Conservation (phyloP, 1,140 invertebrate species). For the Coelopa frigida region DNA sequence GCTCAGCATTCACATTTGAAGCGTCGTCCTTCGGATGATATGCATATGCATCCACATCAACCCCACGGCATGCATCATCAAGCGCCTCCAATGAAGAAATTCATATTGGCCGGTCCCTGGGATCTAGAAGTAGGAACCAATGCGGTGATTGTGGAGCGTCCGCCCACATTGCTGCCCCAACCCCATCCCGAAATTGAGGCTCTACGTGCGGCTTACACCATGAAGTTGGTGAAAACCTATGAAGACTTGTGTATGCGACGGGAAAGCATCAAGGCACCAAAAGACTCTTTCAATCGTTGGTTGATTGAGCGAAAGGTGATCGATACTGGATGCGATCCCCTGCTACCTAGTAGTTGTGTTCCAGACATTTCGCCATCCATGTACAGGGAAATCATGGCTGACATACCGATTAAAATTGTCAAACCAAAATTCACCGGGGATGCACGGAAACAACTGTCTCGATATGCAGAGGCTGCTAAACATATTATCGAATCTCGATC, state of each 20-base stretch:
- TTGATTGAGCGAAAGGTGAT: conserved; percentile 90
- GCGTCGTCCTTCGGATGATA: conserved; percentile 72
- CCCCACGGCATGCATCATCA: conserved; percentile 20
- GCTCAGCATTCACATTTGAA: conserved; percentile 48
- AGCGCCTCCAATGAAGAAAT: conserved; percentile 67
- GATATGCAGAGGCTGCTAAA: conserved; percentile 94
- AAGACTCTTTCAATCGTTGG: conserved; percentile 95
- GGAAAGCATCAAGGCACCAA: conserved; percentile 90
- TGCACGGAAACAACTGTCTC: conserved; percentile 89
- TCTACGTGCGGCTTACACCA: conserved; percentile 65
- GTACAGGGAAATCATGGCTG: conserved; percentile 98
- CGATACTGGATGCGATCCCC: conserved; percentile 78
- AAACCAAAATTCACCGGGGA: conserved; percentile 93
- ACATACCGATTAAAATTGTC: conserved; percentile 92
- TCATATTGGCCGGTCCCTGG: conserved; percentile 85
- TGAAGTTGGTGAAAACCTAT: conserved; percentile 83
- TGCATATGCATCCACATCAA: conserved; percentile 41
- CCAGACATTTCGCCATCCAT: conserved; percentile 90
- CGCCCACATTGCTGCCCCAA: conserved; percentile 75
- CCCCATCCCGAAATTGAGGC: conserved; percentile 89
- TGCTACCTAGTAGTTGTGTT: conserved; percentile 84
- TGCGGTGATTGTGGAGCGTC: conserved; percentile 85
- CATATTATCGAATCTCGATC: conserved; percentile 92
- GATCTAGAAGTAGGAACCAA: conserved; percentile 91
- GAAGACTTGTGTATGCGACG: conserved; percentile 89